Conservation (phyloP, 2,113 vertebrate species). For the Jaculus jaculus region DNA sequence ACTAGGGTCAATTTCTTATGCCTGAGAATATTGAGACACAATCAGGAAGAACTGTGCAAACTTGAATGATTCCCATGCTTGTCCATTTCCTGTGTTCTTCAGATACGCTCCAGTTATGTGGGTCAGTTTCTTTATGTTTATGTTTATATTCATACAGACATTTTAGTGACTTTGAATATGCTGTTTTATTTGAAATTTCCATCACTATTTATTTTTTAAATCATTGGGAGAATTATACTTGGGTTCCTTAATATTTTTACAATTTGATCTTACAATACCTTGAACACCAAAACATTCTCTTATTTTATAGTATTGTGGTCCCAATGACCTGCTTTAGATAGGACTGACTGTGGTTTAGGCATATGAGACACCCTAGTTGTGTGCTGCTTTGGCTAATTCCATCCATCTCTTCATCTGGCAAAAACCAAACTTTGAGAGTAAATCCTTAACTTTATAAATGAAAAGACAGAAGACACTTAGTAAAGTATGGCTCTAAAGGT, state of each 20-base stretch:
- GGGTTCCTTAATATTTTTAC: neutral
- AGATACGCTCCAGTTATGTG: neutral
- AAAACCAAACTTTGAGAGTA: neutral
- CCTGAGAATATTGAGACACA: neutral
- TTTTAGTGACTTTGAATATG: neutral
- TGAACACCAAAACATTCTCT: neutral
- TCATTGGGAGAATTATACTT: neutral
- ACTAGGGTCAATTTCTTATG: neutral
- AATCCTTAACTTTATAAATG: neutral
- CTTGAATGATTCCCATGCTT: neutral
- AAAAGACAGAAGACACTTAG: neutral
- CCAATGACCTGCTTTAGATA: neutral
- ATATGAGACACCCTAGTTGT: too few species aligned
- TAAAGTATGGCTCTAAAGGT: neutral
- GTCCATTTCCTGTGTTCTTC: neutral
- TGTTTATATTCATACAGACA: too few species aligned
- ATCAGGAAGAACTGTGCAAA: neutral
- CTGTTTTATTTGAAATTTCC: neutral
- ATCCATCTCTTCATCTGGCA: neutral
- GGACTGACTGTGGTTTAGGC: neutral
- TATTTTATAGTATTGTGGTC: neutral
- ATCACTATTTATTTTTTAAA: neutral
- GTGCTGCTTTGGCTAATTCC: neutral
- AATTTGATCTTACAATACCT: neutral
- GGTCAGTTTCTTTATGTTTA: neutral